phyloP scores from a whole-genome alignment of 2,888 invertebrate species.

The Lasiommata megera region DNA sequence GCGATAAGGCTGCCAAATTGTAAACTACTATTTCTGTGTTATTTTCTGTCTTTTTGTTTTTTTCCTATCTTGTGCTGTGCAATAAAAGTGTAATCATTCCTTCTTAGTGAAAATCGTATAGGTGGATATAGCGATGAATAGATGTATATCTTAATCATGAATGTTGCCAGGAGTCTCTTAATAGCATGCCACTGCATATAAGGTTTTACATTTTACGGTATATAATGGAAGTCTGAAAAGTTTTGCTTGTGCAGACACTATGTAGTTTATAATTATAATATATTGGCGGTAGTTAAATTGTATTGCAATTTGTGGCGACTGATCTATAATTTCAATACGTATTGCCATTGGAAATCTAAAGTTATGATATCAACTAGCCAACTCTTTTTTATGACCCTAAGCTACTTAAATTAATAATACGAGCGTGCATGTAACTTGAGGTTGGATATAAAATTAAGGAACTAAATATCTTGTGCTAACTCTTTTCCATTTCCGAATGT shows the following conservation, averaged over 20 bases:
- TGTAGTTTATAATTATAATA: not conserved
- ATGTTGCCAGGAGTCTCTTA: not conserved
- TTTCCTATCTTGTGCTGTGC: too few relatives aligned
- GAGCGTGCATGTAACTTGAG: not conserved
- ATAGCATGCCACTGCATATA: constrained; percentile 6
- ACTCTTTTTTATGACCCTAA: not conserved
- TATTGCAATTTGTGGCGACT: not conserved
- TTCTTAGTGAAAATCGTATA: too few relatives aligned
- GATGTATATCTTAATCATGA: too few relatives aligned
- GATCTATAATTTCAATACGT: not conserved
- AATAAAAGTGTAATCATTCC: too few relatives aligned
- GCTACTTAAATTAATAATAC: not conserved
- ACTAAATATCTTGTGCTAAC: not conserved
- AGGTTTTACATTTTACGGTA: not conserved
- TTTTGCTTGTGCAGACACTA: not conserved
- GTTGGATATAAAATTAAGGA: not conserved
- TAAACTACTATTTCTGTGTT: too few relatives aligned
- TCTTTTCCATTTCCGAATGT: not conserved
- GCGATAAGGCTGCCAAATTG: too few relatives aligned
- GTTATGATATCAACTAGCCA: not conserved
- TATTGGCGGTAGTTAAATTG: not conserved
- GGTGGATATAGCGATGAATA: too few relatives aligned
- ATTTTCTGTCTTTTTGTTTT: too few relatives aligned
- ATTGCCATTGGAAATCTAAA: not conserved
- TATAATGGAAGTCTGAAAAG: constrained; percentile 12